phyloP scores from a whole-genome alignment of 2,888 invertebrate genomes.

The Tenthredo distinguenda region DNA sequence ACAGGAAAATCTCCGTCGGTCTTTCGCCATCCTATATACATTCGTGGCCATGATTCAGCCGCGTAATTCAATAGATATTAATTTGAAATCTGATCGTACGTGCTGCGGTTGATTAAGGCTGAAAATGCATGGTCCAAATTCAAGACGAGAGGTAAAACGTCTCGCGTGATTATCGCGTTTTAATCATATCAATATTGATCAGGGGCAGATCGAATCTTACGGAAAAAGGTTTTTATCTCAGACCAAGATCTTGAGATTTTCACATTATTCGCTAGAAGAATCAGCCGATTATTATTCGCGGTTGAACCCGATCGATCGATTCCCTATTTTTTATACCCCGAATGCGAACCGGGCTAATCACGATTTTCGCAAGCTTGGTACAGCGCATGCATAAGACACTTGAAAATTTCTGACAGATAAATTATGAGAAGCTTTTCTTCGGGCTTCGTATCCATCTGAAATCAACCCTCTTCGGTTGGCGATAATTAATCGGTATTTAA shows the following conservation, averaged over 20 bases:
- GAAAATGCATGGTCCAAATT: not conserved
- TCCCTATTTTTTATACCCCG: not conserved
- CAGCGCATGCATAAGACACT: not conserved
- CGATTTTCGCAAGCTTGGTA: not conserved
- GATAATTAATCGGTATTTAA: conserved; percentile 41
- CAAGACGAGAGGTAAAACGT: not conserved
- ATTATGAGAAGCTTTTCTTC: not conserved
- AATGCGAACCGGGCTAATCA: not conserved
- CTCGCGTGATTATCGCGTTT: conserved; percentile 3
- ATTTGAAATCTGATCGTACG: not conserved
- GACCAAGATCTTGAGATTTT: not conserved
- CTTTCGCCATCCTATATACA: not conserved
- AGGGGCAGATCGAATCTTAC: not conserved
- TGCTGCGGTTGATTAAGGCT: not conserved
- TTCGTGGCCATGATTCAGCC: not conserved
- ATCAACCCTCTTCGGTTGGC: not conserved
- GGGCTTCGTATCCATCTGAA: not conserved
- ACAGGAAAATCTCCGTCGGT: not conserved
- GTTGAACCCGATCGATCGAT: not conserved
- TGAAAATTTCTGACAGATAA: not conserved
- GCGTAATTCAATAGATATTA: not conserved
- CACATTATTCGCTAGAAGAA: not conserved
- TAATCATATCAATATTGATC: conserved; percentile 7
- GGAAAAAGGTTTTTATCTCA: not conserved
- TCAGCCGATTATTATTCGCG: not conserved